These are phyloP conservation scores for Daktulosphaira vitifoliae DNA, from an alignment of 1,140 invertebrate species.

Conservation along the genomic window DNA sequence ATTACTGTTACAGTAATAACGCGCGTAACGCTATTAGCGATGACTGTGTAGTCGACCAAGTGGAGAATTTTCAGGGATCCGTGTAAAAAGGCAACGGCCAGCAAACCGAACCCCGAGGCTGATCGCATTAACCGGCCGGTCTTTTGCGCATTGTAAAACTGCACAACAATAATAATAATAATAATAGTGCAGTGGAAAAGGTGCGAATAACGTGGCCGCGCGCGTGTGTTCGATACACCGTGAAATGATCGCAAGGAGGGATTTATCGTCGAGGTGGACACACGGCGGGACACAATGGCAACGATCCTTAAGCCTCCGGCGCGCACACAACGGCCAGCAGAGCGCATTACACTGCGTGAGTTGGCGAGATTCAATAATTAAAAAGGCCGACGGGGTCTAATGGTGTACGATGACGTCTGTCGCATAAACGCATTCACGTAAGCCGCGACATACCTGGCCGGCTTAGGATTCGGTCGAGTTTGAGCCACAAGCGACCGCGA, in stretches of 20 bases:
- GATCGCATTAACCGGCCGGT: conserved; percentile 18
- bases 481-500: no score
- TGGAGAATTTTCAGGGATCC: no score
- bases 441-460: no score
- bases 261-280: conserved; percentile 1
- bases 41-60: no score
- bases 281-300: background rate
- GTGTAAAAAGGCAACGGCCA: no score
- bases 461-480: no score
- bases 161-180: conserved; percentile 1
- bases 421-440: no score
- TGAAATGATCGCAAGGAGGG: conserved; percentile 15
- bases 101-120: background rate
- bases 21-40: no score
- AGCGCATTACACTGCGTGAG: background rate
- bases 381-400: background rate
- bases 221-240: conserved; percentile 6
- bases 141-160: background rate
- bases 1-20: no score
- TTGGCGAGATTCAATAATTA: background rate
- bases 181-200: conserved; percentile 6
- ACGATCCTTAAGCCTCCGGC: no score
- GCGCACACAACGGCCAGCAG: no score
- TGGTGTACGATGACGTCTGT: no score
- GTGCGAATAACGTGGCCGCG: background rate